Conservation (phyloP, 2,888 invertebrate species). For the Ophion ventricosus region DNA sequence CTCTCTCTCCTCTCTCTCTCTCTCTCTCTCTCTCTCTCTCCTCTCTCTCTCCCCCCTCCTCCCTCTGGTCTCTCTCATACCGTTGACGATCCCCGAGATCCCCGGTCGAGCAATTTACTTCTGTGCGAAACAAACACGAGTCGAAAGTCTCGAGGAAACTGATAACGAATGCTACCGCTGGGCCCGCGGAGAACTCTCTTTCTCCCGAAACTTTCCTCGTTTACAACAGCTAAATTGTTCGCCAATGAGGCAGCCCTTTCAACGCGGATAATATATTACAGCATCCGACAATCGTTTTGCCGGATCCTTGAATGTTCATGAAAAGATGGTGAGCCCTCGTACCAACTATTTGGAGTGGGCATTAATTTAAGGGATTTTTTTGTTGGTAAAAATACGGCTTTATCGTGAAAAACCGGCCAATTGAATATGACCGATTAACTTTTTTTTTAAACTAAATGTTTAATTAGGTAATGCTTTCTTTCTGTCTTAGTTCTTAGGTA, state of each 20-base stretch:
- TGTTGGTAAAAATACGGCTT: no score
- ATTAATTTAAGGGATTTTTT: no score
- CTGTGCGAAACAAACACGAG: constrained; percentile 64
- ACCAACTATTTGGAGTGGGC: no score
- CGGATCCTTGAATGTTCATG: background rate
- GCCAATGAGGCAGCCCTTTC: constrained; percentile 71
- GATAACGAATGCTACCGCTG: constrained; percentile 75
- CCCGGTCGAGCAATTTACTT: constrained; percentile 65
- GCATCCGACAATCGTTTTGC: constrained; percentile 26
- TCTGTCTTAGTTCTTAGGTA: no score
- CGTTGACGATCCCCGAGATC: constrained; percentile 66
- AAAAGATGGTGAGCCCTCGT: background rate
- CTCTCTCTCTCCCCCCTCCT: no score
- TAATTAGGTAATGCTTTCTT: no score
- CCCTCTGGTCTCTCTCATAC: constrained; percentile 68
- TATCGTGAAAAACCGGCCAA: no score
- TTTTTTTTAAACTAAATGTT: no score
- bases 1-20: constrained; percentile 44
- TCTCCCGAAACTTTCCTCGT: constrained; percentile 77
- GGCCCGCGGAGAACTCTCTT: constrained; percentile 65
- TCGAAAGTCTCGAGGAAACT: constrained; percentile 69
- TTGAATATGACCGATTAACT: no score
- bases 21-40: constrained; percentile 59
- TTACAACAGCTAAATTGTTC: constrained; percentile 79
- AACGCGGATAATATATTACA: constrained; percentile 44